Percentiles rank a stretch among this genome's conserved stretches.
Conservation (phyloP, 2,888 invertebrate species). For the Xestia rhomboidea region DNA sequence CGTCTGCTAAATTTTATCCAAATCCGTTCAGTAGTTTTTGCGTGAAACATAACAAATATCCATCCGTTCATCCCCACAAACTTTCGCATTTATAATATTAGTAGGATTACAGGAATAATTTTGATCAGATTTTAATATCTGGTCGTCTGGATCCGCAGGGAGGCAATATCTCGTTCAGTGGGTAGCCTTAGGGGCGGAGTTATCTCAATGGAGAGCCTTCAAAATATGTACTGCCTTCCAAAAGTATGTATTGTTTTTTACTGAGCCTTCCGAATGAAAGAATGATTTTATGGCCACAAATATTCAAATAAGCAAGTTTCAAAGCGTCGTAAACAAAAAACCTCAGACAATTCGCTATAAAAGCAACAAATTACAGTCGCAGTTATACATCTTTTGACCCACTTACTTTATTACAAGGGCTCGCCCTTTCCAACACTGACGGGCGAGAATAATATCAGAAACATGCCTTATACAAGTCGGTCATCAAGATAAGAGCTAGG, state of each 20-base stretch:
- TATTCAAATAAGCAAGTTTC: conserved; percentile 35
- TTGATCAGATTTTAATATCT: background rate
- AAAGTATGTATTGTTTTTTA: background rate
- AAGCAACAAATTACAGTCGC: conserved; percentile 51
- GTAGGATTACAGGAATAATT: too few species aligned
- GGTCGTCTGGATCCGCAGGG: background rate
- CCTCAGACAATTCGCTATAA: conserved; percentile 45
- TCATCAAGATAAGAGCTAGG: conserved; percentile 67
- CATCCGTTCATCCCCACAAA: too few species aligned
- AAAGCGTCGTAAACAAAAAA: conserved; percentile 45
- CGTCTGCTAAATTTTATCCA: too few species aligned
- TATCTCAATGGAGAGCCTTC: background rate
- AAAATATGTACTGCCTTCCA: background rate
- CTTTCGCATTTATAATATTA: too few species aligned
- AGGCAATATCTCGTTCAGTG: too few species aligned
- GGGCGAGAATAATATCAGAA: conserved; percentile 59
- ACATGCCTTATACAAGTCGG: conserved; percentile 62
- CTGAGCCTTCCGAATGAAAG: background rate
- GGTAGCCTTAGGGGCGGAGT: too few species aligned
- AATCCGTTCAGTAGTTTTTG: too few species aligned
- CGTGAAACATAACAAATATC: too few species aligned
- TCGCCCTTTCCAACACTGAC: conserved; percentile 53
- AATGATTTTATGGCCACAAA: background rate
- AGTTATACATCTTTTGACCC: conserved; percentile 61
- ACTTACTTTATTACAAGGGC: conserved; percentile 63